These are phyloP conservation scores for Toxotes lorentzi DNA, from an alignment of 2,797 vertebrate genomes.

Conservation along the genomic window DNA sequence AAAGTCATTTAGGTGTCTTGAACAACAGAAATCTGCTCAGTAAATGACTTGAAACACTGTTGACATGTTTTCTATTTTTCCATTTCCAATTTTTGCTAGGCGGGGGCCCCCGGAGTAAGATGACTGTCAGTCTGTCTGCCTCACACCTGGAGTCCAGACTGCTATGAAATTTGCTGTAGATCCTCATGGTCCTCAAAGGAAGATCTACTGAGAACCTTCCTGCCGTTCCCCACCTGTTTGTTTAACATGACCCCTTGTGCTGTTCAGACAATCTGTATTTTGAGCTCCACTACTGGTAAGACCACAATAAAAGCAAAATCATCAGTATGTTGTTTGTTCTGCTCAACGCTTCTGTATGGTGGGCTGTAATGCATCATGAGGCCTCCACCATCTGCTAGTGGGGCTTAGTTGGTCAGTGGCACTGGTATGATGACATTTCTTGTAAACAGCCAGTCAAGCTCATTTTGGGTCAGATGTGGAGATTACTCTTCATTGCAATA, in stretches of 20 bases:
- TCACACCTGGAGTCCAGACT: not conserved
- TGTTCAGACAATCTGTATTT: not conserved
- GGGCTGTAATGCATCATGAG: conserved; percentile 26
- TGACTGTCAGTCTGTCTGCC: not conserved
- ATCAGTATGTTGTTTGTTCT: conserved; percentile 17
- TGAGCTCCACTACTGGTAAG: not conserved
- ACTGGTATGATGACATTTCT: conserved; percentile 16
- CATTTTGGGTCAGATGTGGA: conserved; percentile 7
- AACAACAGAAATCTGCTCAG: not conserved
- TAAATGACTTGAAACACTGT: not conserved
- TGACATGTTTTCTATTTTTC: conserved; percentile 1
- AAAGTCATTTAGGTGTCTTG: not conserved
- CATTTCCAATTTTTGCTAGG: conserved; percentile 15
- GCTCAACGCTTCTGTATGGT: conserved; percentile 3
- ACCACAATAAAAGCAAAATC: conserved; percentile 12
- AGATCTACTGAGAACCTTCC: not conserved
- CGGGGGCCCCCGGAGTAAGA: not conserved
- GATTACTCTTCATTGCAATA: conserved; percentile 16
- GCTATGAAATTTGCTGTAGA: not conserved
- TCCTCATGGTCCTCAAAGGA: not conserved
- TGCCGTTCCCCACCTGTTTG: conserved; percentile 5
- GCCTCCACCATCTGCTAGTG: conserved; percentile 28
- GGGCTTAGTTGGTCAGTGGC: conserved; percentile 5
- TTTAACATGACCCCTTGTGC: conserved; percentile 19
- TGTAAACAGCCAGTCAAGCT: conserved; percentile 5